Evolutionary conservation across 2,113 vertebrate genomes (phyloP), one percentile per base, ranked within the genome.

Genomic region (Pterocles orientalis): DNA sequence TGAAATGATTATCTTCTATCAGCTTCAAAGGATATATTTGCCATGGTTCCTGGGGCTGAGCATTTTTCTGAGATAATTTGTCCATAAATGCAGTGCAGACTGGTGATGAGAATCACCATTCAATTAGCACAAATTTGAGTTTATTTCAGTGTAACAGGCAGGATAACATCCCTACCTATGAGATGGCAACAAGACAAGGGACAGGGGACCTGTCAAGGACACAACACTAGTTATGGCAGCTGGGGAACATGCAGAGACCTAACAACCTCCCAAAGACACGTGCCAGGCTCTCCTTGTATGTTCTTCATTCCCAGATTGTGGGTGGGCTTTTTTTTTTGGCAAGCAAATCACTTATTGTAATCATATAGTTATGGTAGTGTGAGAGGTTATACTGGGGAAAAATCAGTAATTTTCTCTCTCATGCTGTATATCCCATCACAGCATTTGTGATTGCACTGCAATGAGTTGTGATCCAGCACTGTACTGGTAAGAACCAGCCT

Each of bases 1-100:
- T 0, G 7, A 93, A 43, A 87, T 64, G 1, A 87, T 61, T 84
- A 91, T 91, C 81, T 84, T 79, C 51, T 69, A 26, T 71, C 45
- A 62, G 12, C 72, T 92, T 96, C 90, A 94, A 94, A 95, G 80
- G 14, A 43, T 87, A 7, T 24, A 79, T 95, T 94, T 85, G 19
- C 36, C 31, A 65, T 24, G 26, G 43, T n/a, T 93, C 28, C 79
- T 1, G 6, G 34, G 51, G 21, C 33, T 43, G 41, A 66, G 4
- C 3, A 69, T 51, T 68, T 93, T 86, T 64, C 56, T 13, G 11
- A 95, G 69, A 73, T 68, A 88, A 82, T 69, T 90, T 90, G 21
- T 57, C 48, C 36, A 76, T 48, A 86, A 82, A 69, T 24, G 15
- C 3, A 1, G 53, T 26, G 26, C 15, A 69, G 61, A n/a, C 18